Evolutionary conservation across 2,113 vertebrate genomes (phyloP), one percentile per base, ranked within the genome.

Genomic region (Hippopotamus amphibius): DNA sequence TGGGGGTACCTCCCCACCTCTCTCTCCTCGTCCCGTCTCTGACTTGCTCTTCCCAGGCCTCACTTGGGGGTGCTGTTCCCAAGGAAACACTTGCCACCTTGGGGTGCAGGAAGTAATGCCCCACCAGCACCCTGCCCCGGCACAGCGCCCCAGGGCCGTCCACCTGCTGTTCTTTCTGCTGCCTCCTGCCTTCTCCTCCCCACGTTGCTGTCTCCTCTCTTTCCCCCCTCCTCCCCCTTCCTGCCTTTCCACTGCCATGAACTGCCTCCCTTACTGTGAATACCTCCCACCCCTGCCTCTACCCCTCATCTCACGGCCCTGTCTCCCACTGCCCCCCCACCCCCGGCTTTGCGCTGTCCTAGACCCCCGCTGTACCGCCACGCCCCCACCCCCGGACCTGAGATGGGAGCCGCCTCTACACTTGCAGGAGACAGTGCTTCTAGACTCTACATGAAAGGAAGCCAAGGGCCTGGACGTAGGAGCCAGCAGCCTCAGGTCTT

Each of bases 231-330:
- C 30, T 11, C 1, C 16, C 13, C 2, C 10, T 33, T 61, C 19
- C 69, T 37, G 11, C 21, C 21, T 53, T 46, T 30, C 50, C 30
- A 0, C 7, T 28, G 37, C 19, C 3, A 4, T 0, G 3, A 26
- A n/a, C 19, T 5, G 1, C 13, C 55, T 57, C 22, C 46, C 19
- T 77, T 37, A 33, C 11, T 48, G 50, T 17, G 24, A 30, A 61
- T 7, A 0, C 41, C 66, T 48, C 22, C 22, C 0, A 5, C 19
- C 5, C 7, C 85, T 80, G 13, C 0, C 10, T 0, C 2, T 12
- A 16, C 26, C 8, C 22, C 3, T 8, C 41, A 5, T 50, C 59
- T 87, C 68, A 61, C 6, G 5, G 65, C 33, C n/a, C n/a, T 2
- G 7, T 24, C 41, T 88, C 71, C 79, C 3, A 5, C 26, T 41